phyloP scores from a whole-genome alignment of 2,888 invertebrate species.

The Periphyllus acericola region DNA sequence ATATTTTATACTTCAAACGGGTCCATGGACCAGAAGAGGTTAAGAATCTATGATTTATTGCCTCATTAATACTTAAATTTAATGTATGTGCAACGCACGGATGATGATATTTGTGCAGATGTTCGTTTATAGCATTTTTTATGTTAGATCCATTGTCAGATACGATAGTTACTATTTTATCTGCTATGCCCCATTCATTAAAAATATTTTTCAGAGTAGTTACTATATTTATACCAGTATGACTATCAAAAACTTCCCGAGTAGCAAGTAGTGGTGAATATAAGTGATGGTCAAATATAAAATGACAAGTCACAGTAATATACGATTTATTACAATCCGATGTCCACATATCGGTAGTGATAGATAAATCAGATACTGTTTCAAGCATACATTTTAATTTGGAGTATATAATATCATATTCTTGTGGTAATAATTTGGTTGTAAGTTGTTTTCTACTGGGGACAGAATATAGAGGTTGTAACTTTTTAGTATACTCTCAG shows the following conservation, averaged over 20 bases:
- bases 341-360: slow-evolving; percentile 22
- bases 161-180: too few species aligned
- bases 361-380: slow-evolving; percentile 15
- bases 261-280: slow-evolving; percentile 18
- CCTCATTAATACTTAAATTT: slow-evolving; percentile 36
- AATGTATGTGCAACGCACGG: slow-evolving; percentile 32
- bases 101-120: slow-evolving; percentile 28
- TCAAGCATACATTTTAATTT: slow-evolving; percentile 15
- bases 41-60: too few species aligned
- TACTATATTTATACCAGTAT: slow-evolving; percentile 23
- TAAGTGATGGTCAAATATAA: too few species aligned
- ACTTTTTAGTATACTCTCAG: slow-evolving; percentile 63
- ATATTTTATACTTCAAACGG: too few species aligned
- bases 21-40: too few species aligned
- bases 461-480: slow-evolving; percentile 64
- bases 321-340: slow-evolving; percentile 15
- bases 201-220: slow-evolving; percentile 36
- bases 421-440: slow-evolving; percentile 22
- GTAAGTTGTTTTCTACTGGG: slow-evolving; percentile 60
- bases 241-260: slow-evolving; percentile 6
- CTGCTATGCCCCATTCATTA: slow-evolving; percentile 30
- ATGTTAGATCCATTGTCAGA: too few species aligned
- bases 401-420: slow-evolving; percentile 9
- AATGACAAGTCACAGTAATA: slow-evolving; percentile 22
- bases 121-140: too few species aligned